Percentiles rank a stretch among this genome's conserved stretches.
Conservation (phyloP, 1,140 invertebrate genomes). For the Drosophila ogumai region DNA sequence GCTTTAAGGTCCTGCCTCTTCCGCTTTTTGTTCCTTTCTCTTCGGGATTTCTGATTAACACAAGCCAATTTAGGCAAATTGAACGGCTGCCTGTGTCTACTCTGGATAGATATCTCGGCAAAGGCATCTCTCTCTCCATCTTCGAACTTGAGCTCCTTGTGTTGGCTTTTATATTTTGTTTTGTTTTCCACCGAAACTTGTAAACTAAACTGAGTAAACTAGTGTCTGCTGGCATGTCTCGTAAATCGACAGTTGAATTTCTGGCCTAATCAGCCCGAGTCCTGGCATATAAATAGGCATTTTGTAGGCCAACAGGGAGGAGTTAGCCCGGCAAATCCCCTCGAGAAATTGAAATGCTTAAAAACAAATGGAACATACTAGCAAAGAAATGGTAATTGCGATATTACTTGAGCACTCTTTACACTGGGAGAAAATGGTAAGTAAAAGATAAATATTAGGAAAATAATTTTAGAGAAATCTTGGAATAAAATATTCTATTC, state of each 20-base stretch:
- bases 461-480: not conserved
- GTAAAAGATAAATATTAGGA: not conserved
- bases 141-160: slow-evolving; percentile 27
- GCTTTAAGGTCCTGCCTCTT: slow-evolving; percentile 58
- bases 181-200: slow-evolving; percentile 34
- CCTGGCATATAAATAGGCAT: slow-evolving; percentile 54
- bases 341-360: slow-evolving; percentile 76
- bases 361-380: slow-evolving; percentile 73
- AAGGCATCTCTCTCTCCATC: slow-evolving; percentile 35
- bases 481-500: too few species aligned
- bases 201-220: slow-evolving; percentile 62
- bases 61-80: slow-evolving; percentile 79
- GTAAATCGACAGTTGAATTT: slow-evolving; percentile 70
- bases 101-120: slow-evolving; percentile 12
- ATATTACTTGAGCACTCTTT: slow-evolving; percentile 10
- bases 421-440: not conserved
- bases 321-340: slow-evolving; percentile 45
- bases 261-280: slow-evolving; percentile 64
- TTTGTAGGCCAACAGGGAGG: slow-evolving; percentile 33
- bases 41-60: slow-evolving; percentile 60
- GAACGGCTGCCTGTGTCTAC: slow-evolving; percentile 56
- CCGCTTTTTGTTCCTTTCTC: slow-evolving; percentile 5
- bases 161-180: slow-evolving; percentile 54
- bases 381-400: slow-evolving; percentile 20
- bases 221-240: slow-evolving; percentile 41